Evolutionary conservation across 2,113 vertebrate genomes (phyloP).

Genomic region (Lophura nycthemera): DNA sequence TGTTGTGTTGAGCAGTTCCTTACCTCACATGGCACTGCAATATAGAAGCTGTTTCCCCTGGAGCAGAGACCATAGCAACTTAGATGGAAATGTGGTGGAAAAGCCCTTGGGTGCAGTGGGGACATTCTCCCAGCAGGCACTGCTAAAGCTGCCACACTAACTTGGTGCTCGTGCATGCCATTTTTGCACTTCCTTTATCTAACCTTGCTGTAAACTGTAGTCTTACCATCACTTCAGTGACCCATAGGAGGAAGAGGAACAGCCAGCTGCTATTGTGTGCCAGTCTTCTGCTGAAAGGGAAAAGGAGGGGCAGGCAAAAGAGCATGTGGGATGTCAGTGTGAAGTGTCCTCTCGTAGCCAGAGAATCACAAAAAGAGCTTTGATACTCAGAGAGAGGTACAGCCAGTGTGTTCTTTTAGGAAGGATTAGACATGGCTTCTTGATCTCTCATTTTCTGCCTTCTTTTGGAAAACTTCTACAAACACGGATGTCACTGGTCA

Average conservation of each 20-base stretch:
- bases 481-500: background rate
- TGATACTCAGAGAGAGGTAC: background rate
- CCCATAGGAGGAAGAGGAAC: background rate
- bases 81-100: fast-evolving
- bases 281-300: background rate
- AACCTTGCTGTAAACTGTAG: background rate
- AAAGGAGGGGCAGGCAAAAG: background rate
- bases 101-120: background rate
- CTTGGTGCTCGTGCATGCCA: background rate
- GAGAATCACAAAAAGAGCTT: background rate
- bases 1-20: conserved; percentile 1
- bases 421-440: conserved; percentile 47
- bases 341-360: background rate
- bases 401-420: background rate
- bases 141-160: background rate
- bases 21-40: background rate
- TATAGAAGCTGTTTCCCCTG: background rate
- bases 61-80: fast-evolving
- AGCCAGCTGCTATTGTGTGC: background rate
- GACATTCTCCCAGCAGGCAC: background rate
- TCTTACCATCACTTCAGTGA: background rate
- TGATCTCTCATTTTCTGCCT: conserved; percentile 19
- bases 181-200: background rate
- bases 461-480: background rate
- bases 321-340: background rate